Evolutionary conservation across 2,113 vertebrate genomes (phyloP), one percentile per base, ranked within the genome.

Genomic region (Vidua chalybeata): DNA sequence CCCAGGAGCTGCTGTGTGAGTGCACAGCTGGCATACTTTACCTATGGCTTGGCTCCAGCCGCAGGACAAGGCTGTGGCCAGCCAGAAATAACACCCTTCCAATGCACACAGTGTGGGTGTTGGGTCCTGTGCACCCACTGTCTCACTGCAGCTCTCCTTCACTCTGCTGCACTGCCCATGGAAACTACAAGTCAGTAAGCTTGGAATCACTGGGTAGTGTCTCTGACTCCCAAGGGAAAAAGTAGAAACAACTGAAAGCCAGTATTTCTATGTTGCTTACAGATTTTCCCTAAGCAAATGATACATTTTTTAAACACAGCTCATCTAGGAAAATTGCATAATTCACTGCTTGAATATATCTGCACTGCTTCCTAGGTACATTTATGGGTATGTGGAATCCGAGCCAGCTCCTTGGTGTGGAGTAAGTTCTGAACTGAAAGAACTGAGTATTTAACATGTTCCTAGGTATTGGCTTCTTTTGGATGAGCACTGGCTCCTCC

Each of bases 41-140:
- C 67, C 79, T 79, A 5, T 0, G 0, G 56, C 15, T 0, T 0
- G 1, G 28, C 41, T 90, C 59, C 73, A 62, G 71, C 56, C 66
- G 24, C 33, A 41, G 52, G 61, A 48, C 4, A 6, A 46, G 55
- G 61, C 51, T 62, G 75, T 1, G 4, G 71, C 41, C 72, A 48
- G 62, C 23, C 87, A 68, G 76, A 80, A 94, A 41, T 68, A 51
- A 48, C 33, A 61, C 16, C 72, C 49, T 76, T 68, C 30, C 71
- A 11, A 15, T 7, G 24, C 54, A 37, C 1, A 1, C 0, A 1
- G 31, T 58, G 71, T 37, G 76, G 43, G 11, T 79, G 18, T 17
- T 68, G 63, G 7, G 33, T 64, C 31, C 45, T 76, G 84, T 2
- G 0, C 30, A n/a, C 18, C 27, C 49, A 7, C 39, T 46, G 30